Evolutionary conservation across 2,888 invertebrate species (phyloP), one percentile per base, ranked within the genome.

Genomic region (Archips crataeganus): DNA sequence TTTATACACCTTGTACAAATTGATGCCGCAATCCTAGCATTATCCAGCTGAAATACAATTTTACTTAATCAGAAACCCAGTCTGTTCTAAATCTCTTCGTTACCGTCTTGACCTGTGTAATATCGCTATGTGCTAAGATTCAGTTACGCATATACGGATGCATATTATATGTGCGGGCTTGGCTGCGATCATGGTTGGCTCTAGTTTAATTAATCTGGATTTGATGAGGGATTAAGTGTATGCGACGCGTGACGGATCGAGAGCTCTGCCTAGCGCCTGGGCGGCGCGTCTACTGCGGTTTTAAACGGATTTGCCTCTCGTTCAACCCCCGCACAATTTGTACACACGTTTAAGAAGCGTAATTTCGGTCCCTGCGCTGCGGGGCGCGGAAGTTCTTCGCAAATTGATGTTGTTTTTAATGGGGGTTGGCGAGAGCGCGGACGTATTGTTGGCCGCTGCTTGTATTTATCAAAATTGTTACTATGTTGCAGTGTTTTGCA

Each of bases 171-270:
- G 87, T 83, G 84, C 85, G 85, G 82, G 87, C 84, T 87, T 81
- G 84, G 81, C 84, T 78, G 85, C 88, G 87, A 85, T 90, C 89
- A 89, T 85, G 89, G 90, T 86, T 84, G 88, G 84, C 84, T 86
- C 83, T 82, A 81, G 87, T 90, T 90, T 90, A 90, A 94, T 94
- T 94, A 93, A 92, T 94, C 92, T 92, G 92, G 92, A 91, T 93
- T 92, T 94, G 93, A 93, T 92, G 92, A 90, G 90, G 90, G 92
- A 91, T 92, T 93, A 92, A 88, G 93, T 89, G 89, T 78, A 87
- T 84, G 89, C 89, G 89, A 87, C 90, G 90, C 90, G 92, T 93
- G 92, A 93, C 91, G 92, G 92, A 92, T 93, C 88, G 92, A 85
- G 90, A 87, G 90, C 88, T 89, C 88, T 81, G 81, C 32, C 57